Evolutionary conservation across 2,113 vertebrate species (phyloP).

Genomic region (Sakesphorus luctuosus): DNA sequence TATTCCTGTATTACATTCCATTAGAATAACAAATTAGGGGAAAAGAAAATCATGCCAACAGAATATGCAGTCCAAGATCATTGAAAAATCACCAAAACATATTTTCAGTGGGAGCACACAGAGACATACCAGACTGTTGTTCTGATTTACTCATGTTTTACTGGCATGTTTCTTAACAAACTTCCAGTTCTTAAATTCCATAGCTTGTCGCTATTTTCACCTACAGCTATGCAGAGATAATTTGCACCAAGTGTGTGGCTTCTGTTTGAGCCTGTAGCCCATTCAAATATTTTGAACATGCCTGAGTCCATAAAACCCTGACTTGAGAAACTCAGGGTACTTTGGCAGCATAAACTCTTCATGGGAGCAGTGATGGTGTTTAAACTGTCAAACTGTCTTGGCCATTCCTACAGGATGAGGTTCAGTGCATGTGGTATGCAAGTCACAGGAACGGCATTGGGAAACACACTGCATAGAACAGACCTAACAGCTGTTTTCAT

Average conservation of each 20-base stretch:
- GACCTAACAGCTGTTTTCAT: conserved; percentile 63
- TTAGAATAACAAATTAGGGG: not conserved
- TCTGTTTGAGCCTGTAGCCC: not conserved
- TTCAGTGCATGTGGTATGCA: conserved; percentile 13
- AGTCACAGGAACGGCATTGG: conserved; percentile 28
- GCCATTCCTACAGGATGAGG: conserved; percentile 13
- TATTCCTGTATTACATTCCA: not conserved
- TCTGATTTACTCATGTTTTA: not conserved
- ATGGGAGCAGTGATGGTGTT: not conserved
- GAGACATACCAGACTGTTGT: not conserved
- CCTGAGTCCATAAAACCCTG: not conserved
- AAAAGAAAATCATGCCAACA: not conserved
- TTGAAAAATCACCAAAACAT: not conserved
- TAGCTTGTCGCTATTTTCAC: not conserved
- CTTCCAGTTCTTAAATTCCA: not conserved
- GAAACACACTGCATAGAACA: conserved; percentile 15
- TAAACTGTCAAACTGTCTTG: not conserved
- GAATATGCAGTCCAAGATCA: not conserved
- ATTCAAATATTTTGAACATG: not conserved
- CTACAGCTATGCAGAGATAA: not conserved
- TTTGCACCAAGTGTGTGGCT: not conserved
- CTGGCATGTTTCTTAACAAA: not conserved
- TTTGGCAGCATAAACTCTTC: not conserved
- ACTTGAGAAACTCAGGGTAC: not conserved
- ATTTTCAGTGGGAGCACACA: not conserved